These are phyloP conservation scores for Leptinotarsa texana DNA, from an alignment of 1,140 invertebrate genomes.

Conservation along the genomic window DNA sequence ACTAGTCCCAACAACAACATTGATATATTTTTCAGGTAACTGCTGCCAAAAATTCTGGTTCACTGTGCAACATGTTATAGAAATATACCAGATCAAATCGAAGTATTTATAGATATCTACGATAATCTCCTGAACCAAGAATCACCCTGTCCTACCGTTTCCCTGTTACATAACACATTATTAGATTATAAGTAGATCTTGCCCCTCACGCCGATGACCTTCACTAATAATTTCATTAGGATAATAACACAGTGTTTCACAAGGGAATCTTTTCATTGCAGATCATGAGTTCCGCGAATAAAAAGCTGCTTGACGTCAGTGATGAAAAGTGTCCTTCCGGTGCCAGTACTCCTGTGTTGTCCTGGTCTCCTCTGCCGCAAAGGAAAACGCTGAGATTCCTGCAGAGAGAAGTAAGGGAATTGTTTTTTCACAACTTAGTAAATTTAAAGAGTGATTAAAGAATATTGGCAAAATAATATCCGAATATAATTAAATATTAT, in stretches of 20 bases:
- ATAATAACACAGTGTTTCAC: background rate
- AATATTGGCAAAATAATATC: background rate
- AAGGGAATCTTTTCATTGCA: background rate
- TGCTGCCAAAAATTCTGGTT: too few relatives aligned
- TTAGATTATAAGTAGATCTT: background rate
- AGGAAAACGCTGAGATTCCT: conserved; percentile 36
- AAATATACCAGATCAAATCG: too few relatives aligned
- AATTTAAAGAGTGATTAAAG: background rate
- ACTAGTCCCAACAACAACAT: too few relatives aligned
- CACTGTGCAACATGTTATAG: too few relatives aligned
- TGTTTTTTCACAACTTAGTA: background rate
- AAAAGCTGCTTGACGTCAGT: background rate
- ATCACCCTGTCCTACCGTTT: background rate
- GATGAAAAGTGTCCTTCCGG: conserved; percentile 23
- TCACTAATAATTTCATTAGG: background rate
- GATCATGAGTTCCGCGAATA: background rate
- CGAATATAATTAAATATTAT: background rate
- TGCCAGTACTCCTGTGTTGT: conserved; percentile 34
- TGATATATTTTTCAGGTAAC: too few relatives aligned
- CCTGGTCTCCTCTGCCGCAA: conserved; percentile 44
- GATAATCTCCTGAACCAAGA: too few relatives aligned
- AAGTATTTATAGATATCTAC: too few relatives aligned
- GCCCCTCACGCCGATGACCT: background rate
- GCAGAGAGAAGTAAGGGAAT: conserved; percentile 28
- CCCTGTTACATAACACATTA: background rate